A percentile compares a stretch with the other conserved stretches of the same genome.
Evolutionary conservation across 2,113 vertebrate genomes (phyloP).

Genomic region (Myotis brandtii): DNA sequence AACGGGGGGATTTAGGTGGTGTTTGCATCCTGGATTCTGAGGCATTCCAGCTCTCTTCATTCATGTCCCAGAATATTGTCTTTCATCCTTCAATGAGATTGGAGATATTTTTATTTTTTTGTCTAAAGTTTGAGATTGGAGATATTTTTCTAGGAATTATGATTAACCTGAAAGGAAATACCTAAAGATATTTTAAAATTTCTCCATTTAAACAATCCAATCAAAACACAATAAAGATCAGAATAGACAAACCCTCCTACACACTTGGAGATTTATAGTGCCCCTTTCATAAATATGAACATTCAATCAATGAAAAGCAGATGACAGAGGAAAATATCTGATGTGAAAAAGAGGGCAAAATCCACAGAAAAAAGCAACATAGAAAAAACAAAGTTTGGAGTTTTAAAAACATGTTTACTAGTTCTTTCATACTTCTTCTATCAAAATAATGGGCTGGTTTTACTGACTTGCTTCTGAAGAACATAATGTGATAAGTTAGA

Average conservation of each 20-base stretch:
- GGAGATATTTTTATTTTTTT: background rate
- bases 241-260: background rate
- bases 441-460: background rate
- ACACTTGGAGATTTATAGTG: background rate
- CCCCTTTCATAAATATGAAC: background rate
- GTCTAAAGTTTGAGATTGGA: too few species aligned
- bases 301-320: background rate
- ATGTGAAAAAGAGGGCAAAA: background rate
- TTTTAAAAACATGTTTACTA: constrained; percentile 4
- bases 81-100: background rate
- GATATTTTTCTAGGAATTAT: background rate
- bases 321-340: background rate
- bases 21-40: background rate
- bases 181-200: constrained; percentile 21
- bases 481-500: background rate
- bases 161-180: background rate
- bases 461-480: background rate
- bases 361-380: background rate
- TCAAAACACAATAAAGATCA: constrained; percentile 27
- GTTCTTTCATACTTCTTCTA: constrained; percentile 12
- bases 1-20: background rate
- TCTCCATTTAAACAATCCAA: background rate
- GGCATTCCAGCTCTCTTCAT: background rate
- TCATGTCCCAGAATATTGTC: background rate
- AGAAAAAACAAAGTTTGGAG: background rate